These are phyloP conservation scores for Venturia canescens DNA, from an alignment of 1,140 invertebrate species.

Conservation along the genomic window DNA sequence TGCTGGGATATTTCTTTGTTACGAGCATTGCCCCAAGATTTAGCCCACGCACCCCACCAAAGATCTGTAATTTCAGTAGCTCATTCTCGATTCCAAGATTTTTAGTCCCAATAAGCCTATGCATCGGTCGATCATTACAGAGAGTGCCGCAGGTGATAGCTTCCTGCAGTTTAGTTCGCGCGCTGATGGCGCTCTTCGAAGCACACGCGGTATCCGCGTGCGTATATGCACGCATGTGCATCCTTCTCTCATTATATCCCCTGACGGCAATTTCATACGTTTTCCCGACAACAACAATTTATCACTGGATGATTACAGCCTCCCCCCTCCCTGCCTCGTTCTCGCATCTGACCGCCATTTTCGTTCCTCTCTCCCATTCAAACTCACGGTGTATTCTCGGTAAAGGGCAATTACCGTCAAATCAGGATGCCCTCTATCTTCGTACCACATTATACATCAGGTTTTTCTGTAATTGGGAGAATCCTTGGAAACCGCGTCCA, in stretches of 20 bases:
- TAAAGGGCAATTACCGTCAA: slow-evolving; percentile 41
- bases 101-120: slow-evolving; percentile 19
- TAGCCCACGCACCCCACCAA: neutral
- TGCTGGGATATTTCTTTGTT: too few relatives aligned
- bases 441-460: slow-evolving; percentile 9
- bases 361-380: slow-evolving; percentile 13
- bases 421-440: slow-evolving; percentile 32
- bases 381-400: neutral
- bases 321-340: neutral
- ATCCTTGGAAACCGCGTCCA: slow-evolving; percentile 21
- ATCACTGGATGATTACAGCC: slow-evolving; percentile 40
- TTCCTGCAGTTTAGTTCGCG: slow-evolving; percentile 39
- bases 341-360: neutral
- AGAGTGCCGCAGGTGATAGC: slow-evolving; percentile 41
- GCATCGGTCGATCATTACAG: slow-evolving; percentile 27
- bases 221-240: slow-evolving; percentile 24
- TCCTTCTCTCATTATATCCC: slow-evolving; percentile 39
- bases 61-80: neutral
- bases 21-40: too few relatives aligned
- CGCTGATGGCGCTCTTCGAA: neutral
- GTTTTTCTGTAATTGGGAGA: slow-evolving; percentile 40
- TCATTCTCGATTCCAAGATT: slow-evolving; percentile 42
- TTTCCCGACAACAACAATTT: slow-evolving; percentile 45
- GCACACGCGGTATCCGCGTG: neutral
- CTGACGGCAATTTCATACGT: slow-evolving; percentile 41